These are phyloP conservation scores for Passer domesticus DNA, from an alignment of 2,113 vertebrate genomes.

Conservation along the genomic window DNA sequence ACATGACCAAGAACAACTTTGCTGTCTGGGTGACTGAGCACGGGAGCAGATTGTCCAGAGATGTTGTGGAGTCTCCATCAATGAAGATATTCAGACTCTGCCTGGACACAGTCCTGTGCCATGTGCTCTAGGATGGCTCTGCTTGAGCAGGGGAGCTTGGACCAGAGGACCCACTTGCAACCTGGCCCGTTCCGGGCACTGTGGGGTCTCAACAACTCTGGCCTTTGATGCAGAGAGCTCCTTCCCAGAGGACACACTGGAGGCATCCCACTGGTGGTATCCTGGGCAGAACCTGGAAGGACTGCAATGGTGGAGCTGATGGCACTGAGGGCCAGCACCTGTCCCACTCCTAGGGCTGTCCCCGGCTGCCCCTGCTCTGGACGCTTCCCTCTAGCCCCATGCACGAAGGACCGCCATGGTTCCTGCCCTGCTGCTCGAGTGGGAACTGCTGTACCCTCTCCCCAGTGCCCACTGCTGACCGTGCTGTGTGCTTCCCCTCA, in stretches of 20 bases:
- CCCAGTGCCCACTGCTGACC: rapidly evolving
- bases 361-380: rapidly evolving
- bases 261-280: not conserved
- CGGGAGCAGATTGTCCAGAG: too few species aligned
- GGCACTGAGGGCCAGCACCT: rapidly evolving
- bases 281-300: not conserved
- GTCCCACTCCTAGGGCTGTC: not conserved
- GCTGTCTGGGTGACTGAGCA: not conserved
- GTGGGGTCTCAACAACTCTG: rapidly evolving
- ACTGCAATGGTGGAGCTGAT: rapidly evolving
- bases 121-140: not conserved
- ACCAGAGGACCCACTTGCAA: not conserved
- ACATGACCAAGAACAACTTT: not conserved
- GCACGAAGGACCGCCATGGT: rapidly evolving
- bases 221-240: too few species aligned
- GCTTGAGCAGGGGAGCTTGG: not conserved
- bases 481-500: too few species aligned
- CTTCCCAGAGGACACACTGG: rapidly evolving
- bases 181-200: rapidly evolving
- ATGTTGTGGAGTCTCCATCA: not conserved
- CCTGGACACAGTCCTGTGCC: not conserved
- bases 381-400: not conserved
- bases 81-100: not conserved
- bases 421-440: too few species aligned
- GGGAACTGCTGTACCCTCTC: not conserved